Conservation (phyloP, 2,113 vertebrate species). For the Origma solitaria region DNA sequence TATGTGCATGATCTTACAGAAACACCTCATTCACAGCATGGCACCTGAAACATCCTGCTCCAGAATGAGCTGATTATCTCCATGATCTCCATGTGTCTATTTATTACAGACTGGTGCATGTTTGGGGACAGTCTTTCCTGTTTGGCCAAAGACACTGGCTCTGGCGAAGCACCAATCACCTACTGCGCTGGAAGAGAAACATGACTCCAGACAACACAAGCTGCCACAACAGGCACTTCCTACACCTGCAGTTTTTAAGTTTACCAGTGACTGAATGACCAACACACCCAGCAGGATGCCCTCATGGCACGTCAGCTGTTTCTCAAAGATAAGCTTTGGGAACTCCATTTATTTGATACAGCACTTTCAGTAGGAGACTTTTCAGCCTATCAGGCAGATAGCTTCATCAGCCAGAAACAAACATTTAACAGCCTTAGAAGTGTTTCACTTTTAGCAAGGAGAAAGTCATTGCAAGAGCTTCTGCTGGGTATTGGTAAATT, state of each 20-base stretch:
- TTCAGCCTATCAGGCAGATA: neutral
- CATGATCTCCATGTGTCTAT: neutral
- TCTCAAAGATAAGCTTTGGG: neutral
- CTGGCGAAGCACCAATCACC: neutral
- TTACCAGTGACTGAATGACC: neutral
- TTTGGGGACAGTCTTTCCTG: neutral
- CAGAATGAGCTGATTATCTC: neutral
- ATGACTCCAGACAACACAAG: neutral
- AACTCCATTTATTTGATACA: neutral
- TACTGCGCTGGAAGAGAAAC: neutral
- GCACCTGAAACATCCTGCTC: accelerated
- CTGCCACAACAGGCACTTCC: neutral
- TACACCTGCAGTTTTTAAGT: neutral
- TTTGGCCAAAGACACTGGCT: neutral
- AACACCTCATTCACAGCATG: neutral
- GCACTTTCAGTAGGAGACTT: neutral
- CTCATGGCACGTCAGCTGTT: neutral
- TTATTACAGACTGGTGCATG: neutral
- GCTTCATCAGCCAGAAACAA: neutral
- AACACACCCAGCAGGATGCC: accelerated
- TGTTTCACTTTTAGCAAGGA: neutral
- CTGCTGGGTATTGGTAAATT: neutral
- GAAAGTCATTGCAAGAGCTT: neutral
- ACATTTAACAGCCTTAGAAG: neutral
- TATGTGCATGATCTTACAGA: neutral